phyloP scores from a whole-genome alignment of 2,113 vertebrate species.

The Istiophorus platypterus region DNA sequence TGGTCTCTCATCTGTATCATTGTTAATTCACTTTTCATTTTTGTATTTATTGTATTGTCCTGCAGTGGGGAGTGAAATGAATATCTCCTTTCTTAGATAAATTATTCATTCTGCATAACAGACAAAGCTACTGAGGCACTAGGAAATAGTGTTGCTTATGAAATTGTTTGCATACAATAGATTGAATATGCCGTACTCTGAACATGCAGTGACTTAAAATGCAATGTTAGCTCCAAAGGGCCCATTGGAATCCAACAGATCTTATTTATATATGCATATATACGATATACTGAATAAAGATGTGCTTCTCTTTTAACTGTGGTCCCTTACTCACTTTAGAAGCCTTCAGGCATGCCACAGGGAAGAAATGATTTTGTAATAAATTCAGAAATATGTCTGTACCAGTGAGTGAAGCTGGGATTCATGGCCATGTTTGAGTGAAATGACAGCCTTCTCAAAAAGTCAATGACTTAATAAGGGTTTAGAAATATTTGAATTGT shows the following conservation, averaged over 20 bases:
- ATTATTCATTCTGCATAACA: not conserved
- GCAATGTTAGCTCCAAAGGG: not conserved
- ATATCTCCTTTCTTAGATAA: not conserved
- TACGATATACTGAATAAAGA: no score
- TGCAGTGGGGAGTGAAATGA: not conserved
- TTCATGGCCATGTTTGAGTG: not conserved
- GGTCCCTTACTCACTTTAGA: not conserved
- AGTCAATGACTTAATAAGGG: not conserved
- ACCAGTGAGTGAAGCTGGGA: not conserved
- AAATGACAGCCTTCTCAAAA: not conserved
- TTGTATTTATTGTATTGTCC: not conserved
- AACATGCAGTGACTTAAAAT: not conserved
- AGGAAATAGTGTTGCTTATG: no score
- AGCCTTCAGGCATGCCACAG: not conserved
- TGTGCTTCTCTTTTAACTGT: constrained; percentile 13
- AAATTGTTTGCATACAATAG: not conserved
- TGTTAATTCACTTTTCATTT: not conserved
- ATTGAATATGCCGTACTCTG: not conserved
- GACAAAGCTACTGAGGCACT: not conserved
- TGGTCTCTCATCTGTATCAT: not conserved
- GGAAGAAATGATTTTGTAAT: not conserved
- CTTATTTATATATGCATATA: not conserved
- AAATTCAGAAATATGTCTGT: no score
- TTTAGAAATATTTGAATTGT: not conserved
- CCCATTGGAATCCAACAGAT: not conserved